Evolutionary conservation across 2,888 invertebrate genomes (phyloP).

Genomic region (Digitonthophagus gazella): DNA sequence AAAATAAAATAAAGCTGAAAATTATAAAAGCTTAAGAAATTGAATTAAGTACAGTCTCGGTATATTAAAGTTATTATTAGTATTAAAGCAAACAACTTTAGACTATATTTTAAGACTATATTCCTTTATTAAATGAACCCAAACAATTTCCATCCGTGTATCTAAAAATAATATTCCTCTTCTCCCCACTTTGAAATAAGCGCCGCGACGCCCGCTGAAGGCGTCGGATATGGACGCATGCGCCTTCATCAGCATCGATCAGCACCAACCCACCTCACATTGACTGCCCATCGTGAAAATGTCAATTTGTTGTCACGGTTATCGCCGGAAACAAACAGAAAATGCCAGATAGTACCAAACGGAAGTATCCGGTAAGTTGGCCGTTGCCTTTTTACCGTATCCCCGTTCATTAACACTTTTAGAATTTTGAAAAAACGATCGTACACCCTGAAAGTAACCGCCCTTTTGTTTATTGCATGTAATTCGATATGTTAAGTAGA

Average conservation of each 20-base stretch:
- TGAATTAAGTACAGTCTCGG: too few species aligned
- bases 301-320: conserved; percentile 48
- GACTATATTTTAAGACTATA: too few species aligned
- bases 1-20: too few species aligned
- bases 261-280: conserved; percentile 28
- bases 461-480: too few species aligned
- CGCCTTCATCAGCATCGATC: conserved; percentile 38
- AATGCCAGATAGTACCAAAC: conserved; percentile 48
- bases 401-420: too few species aligned
- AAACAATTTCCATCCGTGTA: not conserved
- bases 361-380: conserved; percentile 42
- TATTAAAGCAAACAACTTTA: too few species aligned
- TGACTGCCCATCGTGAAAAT: conserved; percentile 41
- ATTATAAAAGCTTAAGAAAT: too few species aligned
- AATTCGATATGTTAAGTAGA: too few species aligned
- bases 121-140: not conserved
- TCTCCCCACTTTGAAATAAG: conserved; percentile 33
- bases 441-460: too few species aligned
- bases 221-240: conserved; percentile 30
- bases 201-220: conserved; percentile 35
- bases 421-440: too few species aligned
- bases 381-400: not conserved
- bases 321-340: conserved; percentile 43
- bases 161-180: conserved; percentile 22
- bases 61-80: too few species aligned